Base-by-base conservation (phyloP, 2,888 invertebrate species). In the Eumacrocentrus americanus region DNA sequence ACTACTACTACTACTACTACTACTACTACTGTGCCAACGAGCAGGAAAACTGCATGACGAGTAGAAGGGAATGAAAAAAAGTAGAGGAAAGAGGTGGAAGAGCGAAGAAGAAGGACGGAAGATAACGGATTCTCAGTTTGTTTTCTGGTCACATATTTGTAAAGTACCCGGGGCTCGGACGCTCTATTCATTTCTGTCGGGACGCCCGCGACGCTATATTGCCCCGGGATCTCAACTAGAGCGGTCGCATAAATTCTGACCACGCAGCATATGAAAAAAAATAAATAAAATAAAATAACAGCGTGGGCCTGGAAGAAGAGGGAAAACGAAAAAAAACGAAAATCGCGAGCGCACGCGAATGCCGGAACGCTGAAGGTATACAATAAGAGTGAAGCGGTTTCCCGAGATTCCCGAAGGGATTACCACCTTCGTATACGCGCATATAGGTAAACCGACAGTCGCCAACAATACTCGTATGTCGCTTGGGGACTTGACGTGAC, bases 101-200 rank as follows among this genome's bases (percentile, higher is more conserved):
- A 52, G 38, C 56, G 59, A 48, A 61, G 50, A 35, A 38, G 46
- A 58, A 51, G 42, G 46, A 55, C 38, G 46, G 22, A 34, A 50
- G 42, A 58, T 58, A 50, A 58, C 57, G 57, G 50, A 58, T 48
- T 67, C 62, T 64, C 64, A 67, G 69, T 76, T 72, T 76, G 72
- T 76, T 77, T 77, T 77, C 77, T 71, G 72, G 77, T 77, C 77
- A 77, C 77, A 77, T 77, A 77, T 77, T 75, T 75, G 77, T 73
- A 76, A 77, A 77, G 75, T 75, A 77, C 72, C 74, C 71, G 55
- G 67, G 70, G 67, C 68, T 66, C 67, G 65, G 68, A 68, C 47
- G 70, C 70, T 75, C 77, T 74, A 77, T 77, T 77, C 75, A 77
- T 77, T 77, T 71, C 70, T 73, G 74, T 72, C 72, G 65, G 71